Evolutionary conservation across 1,140 invertebrate genomes (phyloP), one percentile per base, ranked within the genome.

Genomic region (Drosophila malerkotliana): DNA sequence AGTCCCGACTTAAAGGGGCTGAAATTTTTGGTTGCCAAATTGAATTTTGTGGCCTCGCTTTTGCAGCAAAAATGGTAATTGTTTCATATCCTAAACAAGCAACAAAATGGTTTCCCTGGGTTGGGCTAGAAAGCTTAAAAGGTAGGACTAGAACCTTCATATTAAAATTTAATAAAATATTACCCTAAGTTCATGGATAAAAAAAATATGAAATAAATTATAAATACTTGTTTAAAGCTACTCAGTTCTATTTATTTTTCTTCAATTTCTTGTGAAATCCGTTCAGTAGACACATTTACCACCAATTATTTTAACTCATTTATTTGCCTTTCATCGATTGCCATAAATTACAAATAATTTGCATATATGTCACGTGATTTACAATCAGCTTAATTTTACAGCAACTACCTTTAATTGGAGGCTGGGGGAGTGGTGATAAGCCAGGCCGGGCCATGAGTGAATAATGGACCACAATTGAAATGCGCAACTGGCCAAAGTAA

Each of bases 241-340:
- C 4, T 3, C 9, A 37, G 34, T 45, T 53, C 28, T 41, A 34
- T 3, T 37, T 45, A 5, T 10, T 51, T 64, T 45, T 8, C 12
- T 18, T 37, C 54, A 18, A 57, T 53, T 15, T 26, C 9, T 24
- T 63, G 12, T 32, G 3, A 56, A 64, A 73, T 63, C 37, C 14
- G 10, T 47, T 49, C 34, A 12, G n/a, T 44, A 1, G 14, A 53
- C 61, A 49, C 2, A 54, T 26, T 74, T 34, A 54, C 56, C 56
- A 47, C 44, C 54, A 81, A 77, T 81, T 78, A 78, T 78, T 87
- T 72, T 58, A 74, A 61, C 44, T 63, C 45, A 80, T 77, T 84
- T 69, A 68, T 84, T 77, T 80, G 45, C 21, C 26, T 64, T 79
- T 68, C 61, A 55, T 32, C 24, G 55, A 8, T 47, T 24, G 18